Evolutionary conservation across 1,140 invertebrate genomes (phyloP).

Genomic region (Mizuhopecten yessoensis): DNA sequence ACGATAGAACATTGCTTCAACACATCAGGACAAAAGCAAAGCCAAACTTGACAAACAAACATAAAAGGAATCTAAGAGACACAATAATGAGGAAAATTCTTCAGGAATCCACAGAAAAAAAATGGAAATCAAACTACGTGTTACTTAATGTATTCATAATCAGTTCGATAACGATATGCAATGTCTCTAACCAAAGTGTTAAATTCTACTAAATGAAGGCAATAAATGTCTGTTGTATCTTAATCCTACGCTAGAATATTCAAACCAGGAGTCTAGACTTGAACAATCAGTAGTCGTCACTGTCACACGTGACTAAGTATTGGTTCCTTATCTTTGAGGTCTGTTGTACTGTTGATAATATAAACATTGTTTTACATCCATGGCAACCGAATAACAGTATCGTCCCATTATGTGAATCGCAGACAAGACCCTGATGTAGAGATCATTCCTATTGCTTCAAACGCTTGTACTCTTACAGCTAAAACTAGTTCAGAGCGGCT

Average conservation of each 20-base stretch:
- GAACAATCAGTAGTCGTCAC: not conserved
- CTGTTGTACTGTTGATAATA: not conserved
- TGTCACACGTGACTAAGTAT: not conserved
- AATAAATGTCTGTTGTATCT: not conserved
- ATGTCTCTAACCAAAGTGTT: too few species aligned
- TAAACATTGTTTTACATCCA: not conserved
- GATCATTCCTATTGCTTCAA: not conserved
- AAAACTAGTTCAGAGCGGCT: not conserved
- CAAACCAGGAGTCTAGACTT: not conserved
- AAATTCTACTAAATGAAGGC: too few species aligned
- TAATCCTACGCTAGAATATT: not conserved
- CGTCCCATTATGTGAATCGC: not conserved
- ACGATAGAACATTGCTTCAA: too few species aligned
- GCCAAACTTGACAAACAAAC: too few species aligned
- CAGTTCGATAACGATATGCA: too few species aligned
- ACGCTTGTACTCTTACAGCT: not conserved
- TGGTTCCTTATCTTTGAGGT: not conserved
- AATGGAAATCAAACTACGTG: too few species aligned
- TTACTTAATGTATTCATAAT: too few species aligned
- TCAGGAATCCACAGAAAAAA: too few species aligned
- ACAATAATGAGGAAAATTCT: too few species aligned
- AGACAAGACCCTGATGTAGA: not conserved
- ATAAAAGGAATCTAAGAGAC: too few species aligned
- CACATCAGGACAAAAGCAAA: too few species aligned
- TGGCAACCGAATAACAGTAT: not conserved